Percentiles rank a stretch among this genome's conserved stretches.
Conservation (phyloP, 2,113 vertebrate species). For the Scartelaos histophorus region DNA sequence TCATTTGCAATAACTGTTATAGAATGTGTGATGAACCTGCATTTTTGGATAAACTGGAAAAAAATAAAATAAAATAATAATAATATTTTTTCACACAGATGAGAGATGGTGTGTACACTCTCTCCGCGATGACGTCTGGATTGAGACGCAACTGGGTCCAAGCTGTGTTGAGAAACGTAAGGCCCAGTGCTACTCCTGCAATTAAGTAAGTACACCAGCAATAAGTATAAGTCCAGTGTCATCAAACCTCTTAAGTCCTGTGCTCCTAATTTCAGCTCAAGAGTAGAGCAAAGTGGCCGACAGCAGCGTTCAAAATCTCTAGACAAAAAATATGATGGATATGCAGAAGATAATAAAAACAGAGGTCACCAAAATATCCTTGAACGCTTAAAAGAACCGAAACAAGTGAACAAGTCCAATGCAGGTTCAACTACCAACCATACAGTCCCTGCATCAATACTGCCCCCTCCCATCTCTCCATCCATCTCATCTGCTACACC, state of each 20-base stretch:
- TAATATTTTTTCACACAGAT: constrained; percentile 70
- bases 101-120: constrained; percentile 85
- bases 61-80: too few relatives aligned
- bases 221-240: not conserved
- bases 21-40: too few relatives aligned
- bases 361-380: constrained; percentile 85
- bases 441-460: constrained; percentile 7
- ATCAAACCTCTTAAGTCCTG: not conserved
- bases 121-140: constrained; percentile 90
- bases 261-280: constrained; percentile 65
- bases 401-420: constrained; percentile 65
- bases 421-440: constrained; percentile 20
- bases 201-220: constrained; percentile 73
- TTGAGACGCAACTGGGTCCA: constrained; percentile 92
- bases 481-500: constrained; percentile 4
- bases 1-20: too few relatives aligned
- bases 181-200: constrained; percentile 76
- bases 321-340: constrained; percentile 75
- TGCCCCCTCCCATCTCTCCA: constrained; percentile 9
- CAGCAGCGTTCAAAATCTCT: not conserved
- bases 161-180: constrained; percentile 89
- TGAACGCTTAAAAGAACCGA: constrained; percentile 80
- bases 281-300: constrained; percentile 72
- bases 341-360: constrained; percentile 80
- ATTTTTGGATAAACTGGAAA: too few relatives aligned